These are phyloP conservation scores for Brachystomella parvula DNA, from an alignment of 1,140 invertebrate species.

Conservation along the genomic window DNA sequence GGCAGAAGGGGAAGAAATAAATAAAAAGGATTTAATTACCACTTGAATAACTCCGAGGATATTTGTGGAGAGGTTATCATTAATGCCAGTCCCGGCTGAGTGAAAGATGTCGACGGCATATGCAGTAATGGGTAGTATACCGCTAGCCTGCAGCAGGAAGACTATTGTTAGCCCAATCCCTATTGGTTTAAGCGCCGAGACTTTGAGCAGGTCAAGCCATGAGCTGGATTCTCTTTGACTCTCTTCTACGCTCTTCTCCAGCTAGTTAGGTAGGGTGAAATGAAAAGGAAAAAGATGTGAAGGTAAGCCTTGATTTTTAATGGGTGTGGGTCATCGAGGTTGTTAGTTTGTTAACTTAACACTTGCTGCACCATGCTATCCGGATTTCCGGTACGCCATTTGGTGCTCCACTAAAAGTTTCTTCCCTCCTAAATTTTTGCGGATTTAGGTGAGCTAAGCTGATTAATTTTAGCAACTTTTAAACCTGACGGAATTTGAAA, in stretches of 20 bases:
- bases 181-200: slow-evolving; percentile 21
- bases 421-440: too few species aligned
- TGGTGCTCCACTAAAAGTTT: too few species aligned
- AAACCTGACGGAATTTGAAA: too few species aligned
- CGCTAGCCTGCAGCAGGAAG: slow-evolving; percentile 35
- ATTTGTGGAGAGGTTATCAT: slow-evolving; percentile 41
- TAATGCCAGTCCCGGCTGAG: slow-evolving; percentile 34
- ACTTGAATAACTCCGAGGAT: slow-evolving; percentile 42
- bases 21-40: slow-evolving; percentile 41
- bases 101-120: slow-evolving; percentile 65
- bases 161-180: slow-evolving; percentile 28
- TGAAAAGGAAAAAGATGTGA: background rate
- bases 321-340: too few species aligned
- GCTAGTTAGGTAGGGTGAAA: slow-evolving; percentile 33
- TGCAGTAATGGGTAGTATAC: slow-evolving; percentile 46
- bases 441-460: too few species aligned
- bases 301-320: too few species aligned
- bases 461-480: too few species aligned
- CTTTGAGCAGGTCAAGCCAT: slow-evolving; percentile 30
- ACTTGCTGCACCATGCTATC: too few species aligned
- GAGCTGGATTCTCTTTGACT: slow-evolving; percentile 38
- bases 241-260: slow-evolving; percentile 35
- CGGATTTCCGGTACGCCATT: too few species aligned
- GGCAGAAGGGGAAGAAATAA: too few species aligned
- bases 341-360: too few species aligned